Conservation (phyloP, 2,113 vertebrate species). For the Plecturocebus donacophilus region DNA sequence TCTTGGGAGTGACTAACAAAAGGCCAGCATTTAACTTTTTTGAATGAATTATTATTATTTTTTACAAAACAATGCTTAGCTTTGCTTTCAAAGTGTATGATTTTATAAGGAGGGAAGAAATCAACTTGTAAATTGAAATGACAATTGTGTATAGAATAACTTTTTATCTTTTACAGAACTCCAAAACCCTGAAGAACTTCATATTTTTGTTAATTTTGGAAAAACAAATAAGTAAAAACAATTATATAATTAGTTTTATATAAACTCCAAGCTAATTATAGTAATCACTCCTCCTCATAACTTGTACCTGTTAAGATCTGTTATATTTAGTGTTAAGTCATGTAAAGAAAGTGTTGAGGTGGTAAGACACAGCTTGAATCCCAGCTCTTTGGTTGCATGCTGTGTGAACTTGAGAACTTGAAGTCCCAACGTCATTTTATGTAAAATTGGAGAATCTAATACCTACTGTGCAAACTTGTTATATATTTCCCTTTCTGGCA, state of each 20-base stretch:
- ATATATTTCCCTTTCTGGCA: not conserved
- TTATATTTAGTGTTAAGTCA: not conserved
- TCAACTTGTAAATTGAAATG: not conserved
- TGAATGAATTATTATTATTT: constrained; percentile 9
- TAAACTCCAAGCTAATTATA: not conserved
- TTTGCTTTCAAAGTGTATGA: not conserved
- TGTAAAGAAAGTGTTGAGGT: not conserved
- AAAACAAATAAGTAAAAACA: not conserved
- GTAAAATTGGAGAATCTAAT: not conserved
- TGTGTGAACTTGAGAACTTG: constrained; percentile 23
- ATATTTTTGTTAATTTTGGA: constrained; percentile 2
- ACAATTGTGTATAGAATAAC: not conserved
- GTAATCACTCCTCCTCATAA: not conserved
- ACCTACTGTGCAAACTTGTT: not conserved
- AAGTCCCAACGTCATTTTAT: not conserved
- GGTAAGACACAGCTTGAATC: not conserved
- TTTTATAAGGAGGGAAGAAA: not conserved
- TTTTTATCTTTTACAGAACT: not conserved
- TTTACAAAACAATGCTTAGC: constrained; percentile 17
- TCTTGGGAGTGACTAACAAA: not conserved
- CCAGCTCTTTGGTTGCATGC: not conserved
- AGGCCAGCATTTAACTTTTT: not conserved
- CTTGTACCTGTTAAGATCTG: not conserved
- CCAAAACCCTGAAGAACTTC: not conserved
- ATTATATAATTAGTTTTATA: not conserved